Base-by-base conservation (phyloP, 2,888 invertebrate genomes). In the Philereme transversata region DNA sequence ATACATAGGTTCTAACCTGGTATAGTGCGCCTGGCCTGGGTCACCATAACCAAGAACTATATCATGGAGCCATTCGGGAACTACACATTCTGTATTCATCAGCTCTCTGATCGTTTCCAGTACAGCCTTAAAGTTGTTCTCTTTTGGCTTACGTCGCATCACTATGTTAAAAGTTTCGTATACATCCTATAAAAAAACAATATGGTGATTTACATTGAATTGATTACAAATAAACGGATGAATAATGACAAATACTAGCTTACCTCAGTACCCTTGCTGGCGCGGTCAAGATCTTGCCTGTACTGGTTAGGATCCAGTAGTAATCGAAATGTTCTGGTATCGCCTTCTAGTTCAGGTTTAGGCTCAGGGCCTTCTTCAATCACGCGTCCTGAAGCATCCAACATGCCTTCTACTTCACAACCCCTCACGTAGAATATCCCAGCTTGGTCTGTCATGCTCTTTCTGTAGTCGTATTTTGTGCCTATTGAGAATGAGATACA, bases 111-210 rank as follows among this genome's bases (percentile, higher is more conserved):
- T 99, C 0, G 99, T 99, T 87, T 99, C 99, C 73, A 99, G 88
- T 0, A 99, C 99, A 0, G 99, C 99, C 89, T 99, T 99, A 88
- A 99, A 99, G 88, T 99, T 99, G 84, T 99, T 99, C 88, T 99
- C 99, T 80, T 99, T 99, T 0, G 99, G 99, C 84, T 99, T 99
- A n/a, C 99, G 94, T 43, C 99, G 94, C 95, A 99, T 97, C 60
- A 99, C 95, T 54, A 99, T 96, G 84, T 99, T 99, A 88, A 99
- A 99, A 8, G 96, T 95, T 78, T 97, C 97, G 84, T 98, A 97
- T 0, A 97, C 96, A 82, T 97, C 97, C 95, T 93, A 22, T 40
- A 40, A 40, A 52, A 58, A 9, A 43, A 41, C 6, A 34, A 22
- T 22, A 22, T 22, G 22, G 22, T 22, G 22, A 3, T 22, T 22